Percentiles rank a stretch among this genome's conserved stretches.
phyloP scores from a whole-genome alignment of 2,888 invertebrate genomes.

The Syrphus vitripennis region DNA sequence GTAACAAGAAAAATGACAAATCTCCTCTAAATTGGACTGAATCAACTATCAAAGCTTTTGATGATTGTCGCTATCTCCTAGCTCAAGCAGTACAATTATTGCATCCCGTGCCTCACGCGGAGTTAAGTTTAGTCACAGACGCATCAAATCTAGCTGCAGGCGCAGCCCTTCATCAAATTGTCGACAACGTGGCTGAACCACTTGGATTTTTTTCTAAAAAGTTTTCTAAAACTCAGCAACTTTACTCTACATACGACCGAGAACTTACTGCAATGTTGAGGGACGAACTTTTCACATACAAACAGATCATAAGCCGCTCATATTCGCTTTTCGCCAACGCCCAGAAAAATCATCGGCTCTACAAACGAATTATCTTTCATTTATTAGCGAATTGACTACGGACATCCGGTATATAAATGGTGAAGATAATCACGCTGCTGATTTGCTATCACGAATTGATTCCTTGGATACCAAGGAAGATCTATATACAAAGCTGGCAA shows the following conservation, averaged over 20 bases:
- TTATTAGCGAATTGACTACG: slow-evolving; percentile 11
- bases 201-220: neutral
- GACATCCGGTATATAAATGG: slow-evolving; percentile 4
- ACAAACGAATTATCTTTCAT: slow-evolving; percentile 22
- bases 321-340: slow-evolving; percentile 19
- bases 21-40: slow-evolving; percentile 1
- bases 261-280: slow-evolving; percentile 11
- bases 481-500: neutral
- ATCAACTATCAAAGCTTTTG: neutral
- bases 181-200: slow-evolving; percentile 1
- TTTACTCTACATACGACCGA: slow-evolving; percentile 9
- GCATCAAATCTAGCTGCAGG: slow-evolving; percentile 33
- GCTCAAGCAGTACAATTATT: slow-evolving; percentile 6
- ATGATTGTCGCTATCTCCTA: neutral
- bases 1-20: slow-evolving; percentile 18
- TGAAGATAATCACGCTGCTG: neutral
- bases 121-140: slow-evolving; percentile 20
- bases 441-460: slow-evolving; percentile 25
- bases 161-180: slow-evolving; percentile 1
- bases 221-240: slow-evolving; percentile 25
- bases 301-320: slow-evolving; percentile 27
- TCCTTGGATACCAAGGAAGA: neutral
- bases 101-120: slow-evolving; percentile 6
- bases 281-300: slow-evolving; percentile 17
- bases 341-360: slow-evolving; percentile 13